Evolutionary conservation across 2,888 invertebrate genomes (phyloP).

Genomic region (Hypselothyrea guttata): DNA sequence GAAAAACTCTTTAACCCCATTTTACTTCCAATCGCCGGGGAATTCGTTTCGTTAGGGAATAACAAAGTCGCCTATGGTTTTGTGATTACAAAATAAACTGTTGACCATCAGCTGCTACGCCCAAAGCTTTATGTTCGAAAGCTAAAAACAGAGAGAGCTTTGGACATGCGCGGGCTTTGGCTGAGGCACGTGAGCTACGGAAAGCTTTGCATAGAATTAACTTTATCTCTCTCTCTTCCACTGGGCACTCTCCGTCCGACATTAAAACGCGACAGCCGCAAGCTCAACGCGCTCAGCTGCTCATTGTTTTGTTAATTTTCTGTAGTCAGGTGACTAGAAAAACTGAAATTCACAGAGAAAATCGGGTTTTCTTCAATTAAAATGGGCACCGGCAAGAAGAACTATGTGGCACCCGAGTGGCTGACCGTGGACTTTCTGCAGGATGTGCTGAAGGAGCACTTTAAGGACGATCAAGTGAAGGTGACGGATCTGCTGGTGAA

Average conservation of each 20-base stretch:
- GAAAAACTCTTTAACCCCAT: too few species aligned
- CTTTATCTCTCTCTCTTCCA: slow-evolving; percentile 18
- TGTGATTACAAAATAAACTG: not conserved
- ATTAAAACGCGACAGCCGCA: slow-evolving; percentile 33
- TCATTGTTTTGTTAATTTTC: slow-evolving; percentile 29
- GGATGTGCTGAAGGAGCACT: slow-evolving; percentile 80
- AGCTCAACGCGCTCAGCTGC: slow-evolving; percentile 35
- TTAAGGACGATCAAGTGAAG: slow-evolving; percentile 76
- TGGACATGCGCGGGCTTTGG: slow-evolving; percentile 1
- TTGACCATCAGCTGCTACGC: slow-evolving; percentile 34
- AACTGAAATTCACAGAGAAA: slow-evolving; percentile 9
- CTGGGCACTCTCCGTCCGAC: slow-evolving; percentile 32
- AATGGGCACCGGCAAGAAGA: slow-evolving; percentile 79
- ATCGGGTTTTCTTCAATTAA: not conserved
- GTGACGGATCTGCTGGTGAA: slow-evolving; percentile 75
- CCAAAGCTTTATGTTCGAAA: slow-evolving; percentile 4
- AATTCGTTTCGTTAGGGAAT: not conserved
- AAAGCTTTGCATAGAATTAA: slow-evolving; percentile 19
- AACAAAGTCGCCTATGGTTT: slow-evolving; percentile 1
- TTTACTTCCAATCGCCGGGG: too few species aligned
- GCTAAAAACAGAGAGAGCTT: slow-evolving; percentile 67
- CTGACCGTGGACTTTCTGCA: slow-evolving; percentile 79
- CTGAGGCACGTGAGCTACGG: slow-evolving; percentile 41
- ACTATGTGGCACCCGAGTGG: slow-evolving; percentile 80
- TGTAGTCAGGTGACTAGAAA: slow-evolving; percentile 76